Percentiles rank a stretch among this genome's conserved stretches.
Evolutionary conservation across 2,113 vertebrate genomes (phyloP).

Genomic region (Petroica traversi): DNA sequence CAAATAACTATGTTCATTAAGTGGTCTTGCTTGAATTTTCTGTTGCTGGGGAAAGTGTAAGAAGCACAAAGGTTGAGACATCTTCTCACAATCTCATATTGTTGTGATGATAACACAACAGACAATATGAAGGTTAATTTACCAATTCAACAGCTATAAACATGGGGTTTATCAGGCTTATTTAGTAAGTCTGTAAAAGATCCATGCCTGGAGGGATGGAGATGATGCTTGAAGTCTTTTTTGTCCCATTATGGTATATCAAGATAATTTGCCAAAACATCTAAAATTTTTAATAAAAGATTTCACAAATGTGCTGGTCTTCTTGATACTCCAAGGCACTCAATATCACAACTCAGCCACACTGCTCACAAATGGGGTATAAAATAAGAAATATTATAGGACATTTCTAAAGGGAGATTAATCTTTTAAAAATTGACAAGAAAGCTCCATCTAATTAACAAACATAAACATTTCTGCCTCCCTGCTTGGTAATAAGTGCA

Average conservation of each 20-base stretch:
- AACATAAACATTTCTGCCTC: neutral
- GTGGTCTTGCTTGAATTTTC: neutral
- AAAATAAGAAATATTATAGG: neutral
- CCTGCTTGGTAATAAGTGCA: neutral
- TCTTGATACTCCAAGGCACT: neutral
- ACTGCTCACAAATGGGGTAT: neutral
- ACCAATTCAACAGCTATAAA: neutral
- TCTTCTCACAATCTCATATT: neutral
- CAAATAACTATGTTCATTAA: neutral
- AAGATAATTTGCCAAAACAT: neutral
- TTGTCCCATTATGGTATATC: neutral
- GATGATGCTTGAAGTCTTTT: neutral
- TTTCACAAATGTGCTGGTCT: neutral
- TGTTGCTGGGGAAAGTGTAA: neutral
- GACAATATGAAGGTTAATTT: neutral
- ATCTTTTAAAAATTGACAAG: neutral
- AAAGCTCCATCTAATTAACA: neutral
- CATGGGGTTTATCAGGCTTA: neutral
- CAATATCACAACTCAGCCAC: neutral
- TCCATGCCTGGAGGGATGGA: neutral
- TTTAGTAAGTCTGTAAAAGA: neutral
- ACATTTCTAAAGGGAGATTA: neutral
- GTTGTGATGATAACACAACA: neutral
- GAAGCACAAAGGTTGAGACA: neutral
- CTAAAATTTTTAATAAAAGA: neutral